These are phyloP conservation scores for Gadus chalcogrammus DNA, from an alignment of 2,113 vertebrate species.

Conservation along the genomic window DNA sequence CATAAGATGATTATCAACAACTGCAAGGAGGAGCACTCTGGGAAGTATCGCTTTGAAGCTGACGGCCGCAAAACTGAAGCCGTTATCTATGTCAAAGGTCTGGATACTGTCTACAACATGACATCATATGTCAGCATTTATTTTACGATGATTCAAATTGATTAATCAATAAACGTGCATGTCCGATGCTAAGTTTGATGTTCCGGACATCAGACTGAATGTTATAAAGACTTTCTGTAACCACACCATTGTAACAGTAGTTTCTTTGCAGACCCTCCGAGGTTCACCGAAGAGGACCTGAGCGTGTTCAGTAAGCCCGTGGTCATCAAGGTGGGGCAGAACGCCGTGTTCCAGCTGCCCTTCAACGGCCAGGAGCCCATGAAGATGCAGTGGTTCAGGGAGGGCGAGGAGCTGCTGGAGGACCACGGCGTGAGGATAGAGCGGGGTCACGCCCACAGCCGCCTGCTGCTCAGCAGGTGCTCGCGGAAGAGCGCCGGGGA, in stretches of 20 bases:
- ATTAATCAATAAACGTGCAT: no score
- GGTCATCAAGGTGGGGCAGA: conserved; percentile 78
- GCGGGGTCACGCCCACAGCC: conserved; percentile 64
- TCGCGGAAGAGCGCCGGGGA: conserved; percentile 78
- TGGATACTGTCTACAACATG: conserved; percentile 13
- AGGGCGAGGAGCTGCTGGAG: conserved; percentile 71
- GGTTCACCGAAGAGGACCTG: conserved; percentile 69
- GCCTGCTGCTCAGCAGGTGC: conserved; percentile 74
- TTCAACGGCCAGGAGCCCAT: conserved; percentile 79
- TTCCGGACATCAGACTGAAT: no score
- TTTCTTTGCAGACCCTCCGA: conserved; percentile 75
- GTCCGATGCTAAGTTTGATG: no score
- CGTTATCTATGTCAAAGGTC: conserved; percentile 70
- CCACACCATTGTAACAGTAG: not conserved
- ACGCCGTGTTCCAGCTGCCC: conserved; percentile 73
- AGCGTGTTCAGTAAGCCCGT: conserved; percentile 69
- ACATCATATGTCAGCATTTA: not conserved
- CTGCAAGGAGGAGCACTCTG: conserved; percentile 72
- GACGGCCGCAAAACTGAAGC: conserved; percentile 76
- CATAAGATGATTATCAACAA: conserved; percentile 74
- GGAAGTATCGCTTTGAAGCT: conserved; percentile 83
- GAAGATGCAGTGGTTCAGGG: conserved; percentile 80
- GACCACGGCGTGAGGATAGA: conserved; percentile 67
- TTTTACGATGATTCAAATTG: no score
- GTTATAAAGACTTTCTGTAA: no score